Evolutionary conservation across 2,797 vertebrate genomes (phyloP), one percentile per base, ranked within the genome.

Genomic region (Sebastes vulpes): DNA sequence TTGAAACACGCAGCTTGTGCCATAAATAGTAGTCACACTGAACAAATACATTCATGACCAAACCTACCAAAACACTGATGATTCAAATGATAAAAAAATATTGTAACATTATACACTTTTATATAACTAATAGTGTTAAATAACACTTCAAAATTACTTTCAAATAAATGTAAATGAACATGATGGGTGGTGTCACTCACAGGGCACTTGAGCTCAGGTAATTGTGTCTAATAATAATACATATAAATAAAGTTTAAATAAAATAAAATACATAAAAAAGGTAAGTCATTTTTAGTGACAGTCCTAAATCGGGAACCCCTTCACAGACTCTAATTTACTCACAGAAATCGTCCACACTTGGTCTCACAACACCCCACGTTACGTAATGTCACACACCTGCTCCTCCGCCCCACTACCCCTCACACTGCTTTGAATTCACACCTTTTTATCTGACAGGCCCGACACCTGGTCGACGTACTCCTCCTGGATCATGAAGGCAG

Each of bases 401-500:
- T 79, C 35, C 71, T 68, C 31, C 63, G 18, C 79, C 65, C 50
- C 29, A 10, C 46, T 50, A 79, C 21, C 72, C 59, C 26, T 38
- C 54, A 68, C 14, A 59, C 9, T 42, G 54, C 58, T 16, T 31
- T 54, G 23, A 77, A 59, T 81, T 86, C 88, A 86, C 96, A 99
- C 98, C 98, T 99, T 99, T 96, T 99, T 99, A 95, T 99, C 98
- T 50, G 98, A 99, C 93, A 99, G 95, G 83, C 98, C 98, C 12
- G 98, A 97, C 93, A 99, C 98, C 95, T 99, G 98, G 96, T 99
- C 98, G 85, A 99, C 98, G 0, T 99, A 99, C 85, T 99, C 98
- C 91, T 99, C 98, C 93, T 99, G 98, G 96, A 99, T 99, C 98
- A 99, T 99, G 95, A 99, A 99, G 95, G 98, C 98, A 85, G 98